Conservation (phyloP, 2,888 invertebrate species). For the Choristoneura rosaceana region DNA sequence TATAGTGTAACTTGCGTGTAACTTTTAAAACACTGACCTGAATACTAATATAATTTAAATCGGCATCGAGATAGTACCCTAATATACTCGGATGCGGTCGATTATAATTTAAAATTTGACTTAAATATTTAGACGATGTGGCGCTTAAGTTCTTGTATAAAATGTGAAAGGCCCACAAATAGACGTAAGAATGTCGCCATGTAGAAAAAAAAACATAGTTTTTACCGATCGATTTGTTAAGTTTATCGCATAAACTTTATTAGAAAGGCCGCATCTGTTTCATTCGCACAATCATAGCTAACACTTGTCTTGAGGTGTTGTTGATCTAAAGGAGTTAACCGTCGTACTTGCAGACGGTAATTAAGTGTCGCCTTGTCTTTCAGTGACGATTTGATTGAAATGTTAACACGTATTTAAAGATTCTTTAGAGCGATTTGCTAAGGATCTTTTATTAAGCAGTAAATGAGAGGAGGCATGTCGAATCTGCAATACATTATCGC, state of each 20-base stretch:
- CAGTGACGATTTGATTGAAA: too few species aligned
- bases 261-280: not conserved
- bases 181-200: not conserved
- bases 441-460: too few species aligned
- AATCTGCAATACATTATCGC: too few species aligned
- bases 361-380: not conserved
- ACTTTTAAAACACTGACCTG: conserved; percentile 2
- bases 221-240: not conserved
- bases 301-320: conserved; percentile 5
- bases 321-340: not conserved
- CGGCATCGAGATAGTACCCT: not conserved
- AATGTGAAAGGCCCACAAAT: not conserved
- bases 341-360: not conserved
- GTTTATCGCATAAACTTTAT: not conserved
- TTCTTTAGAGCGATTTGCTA: too few species aligned
- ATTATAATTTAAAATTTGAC: not conserved
- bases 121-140: not conserved
- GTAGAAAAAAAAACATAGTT: not conserved
- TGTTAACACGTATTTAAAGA: too few species aligned
- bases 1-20: not conserved
- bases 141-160: not conserved
- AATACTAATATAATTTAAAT: conserved; percentile 20
- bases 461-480: too few species aligned
- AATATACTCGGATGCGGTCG: conserved; percentile 1
- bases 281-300: conserved; percentile 4